Base-by-base conservation (phyloP, 2,888 invertebrate genomes). In the Ametastegia equiseti region DNA sequence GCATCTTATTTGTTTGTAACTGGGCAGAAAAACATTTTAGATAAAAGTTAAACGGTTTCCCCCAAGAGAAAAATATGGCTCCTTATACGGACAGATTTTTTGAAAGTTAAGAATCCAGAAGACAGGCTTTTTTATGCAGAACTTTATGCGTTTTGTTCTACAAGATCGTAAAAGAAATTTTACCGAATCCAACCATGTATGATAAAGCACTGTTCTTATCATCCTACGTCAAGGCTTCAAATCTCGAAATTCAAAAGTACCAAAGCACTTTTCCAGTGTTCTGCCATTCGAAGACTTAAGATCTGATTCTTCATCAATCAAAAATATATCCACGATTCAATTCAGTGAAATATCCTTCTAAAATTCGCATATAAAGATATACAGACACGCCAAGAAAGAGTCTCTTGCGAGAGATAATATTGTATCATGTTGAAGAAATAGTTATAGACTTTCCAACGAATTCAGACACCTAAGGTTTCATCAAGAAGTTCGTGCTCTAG, bases 121-220 rank as follows among this genome's bases (percentile, higher is more conserved):
- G 54, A 54, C 54, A 54, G 54, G 9, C 9, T n/a, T 54, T 54
- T 54, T 54, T 54, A 11, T 23, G 23, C 23, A 54, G 2, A 54
- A 54, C 9, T 54, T 54, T 54, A 54, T 54, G 54, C 54, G 23
- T 54, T 23, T 54, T 54, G 54, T 54, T 54, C 54, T 54, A 54
- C 54, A 19, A 54, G 23, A 19, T 54, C 54, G 11, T 54, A 54
- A 54, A 54, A 54, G 54, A 19, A 19, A 23, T 54, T 23, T 23
- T 19, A 54, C 54, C 23, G 54, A 11, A 54, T 23, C 54, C 54
- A 23, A 54, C 54, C 54, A 54, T 54, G 54, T 54, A 54, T 54
- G 54, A 54, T 54, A 2, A 23, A 54, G 23, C 54, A 54, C 54
- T 23, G 23, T 54, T 54, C 54, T 54, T 19, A 54, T 54, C 54